A percentile compares a stretch with the other conserved stretches of the same genome.
Conservation (phyloP, 2,888 invertebrate genomes). For the Morinoia aosen region DNA sequence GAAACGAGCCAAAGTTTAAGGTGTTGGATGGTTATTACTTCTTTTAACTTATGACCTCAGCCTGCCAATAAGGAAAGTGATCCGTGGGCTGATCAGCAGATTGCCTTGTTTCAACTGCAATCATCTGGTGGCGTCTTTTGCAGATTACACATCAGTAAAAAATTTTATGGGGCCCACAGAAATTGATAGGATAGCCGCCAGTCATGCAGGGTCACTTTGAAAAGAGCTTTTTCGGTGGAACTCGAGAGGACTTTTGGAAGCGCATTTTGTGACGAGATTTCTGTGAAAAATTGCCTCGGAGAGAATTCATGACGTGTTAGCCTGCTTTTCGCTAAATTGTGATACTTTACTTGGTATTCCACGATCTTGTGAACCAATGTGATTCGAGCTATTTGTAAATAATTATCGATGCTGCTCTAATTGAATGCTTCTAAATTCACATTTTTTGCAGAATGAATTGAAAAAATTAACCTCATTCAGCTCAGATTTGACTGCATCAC, state of each 20-base stretch:
- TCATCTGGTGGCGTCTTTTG: slow-evolving; percentile 44
- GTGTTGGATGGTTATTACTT: slow-evolving; percentile 52
- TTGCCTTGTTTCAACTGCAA: slow-evolving; percentile 44
- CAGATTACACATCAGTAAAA: slow-evolving; percentile 41
- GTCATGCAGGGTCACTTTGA: background rate
- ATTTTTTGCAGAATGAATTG: too few relatives aligned
- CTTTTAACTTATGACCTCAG: slow-evolving; percentile 41
- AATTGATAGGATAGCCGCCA: background rate
- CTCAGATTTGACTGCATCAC: too few relatives aligned
- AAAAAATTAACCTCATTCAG: too few relatives aligned
- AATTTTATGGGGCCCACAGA: slow-evolving; percentile 24
- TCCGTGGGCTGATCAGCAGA: slow-evolving; percentile 49
- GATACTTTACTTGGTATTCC: too few relatives aligned
- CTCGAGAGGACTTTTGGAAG: background rate
- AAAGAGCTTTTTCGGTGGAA: background rate
- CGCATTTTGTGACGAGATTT: background rate
- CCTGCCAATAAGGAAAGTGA: slow-evolving; percentile 51
- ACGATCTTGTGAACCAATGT: too few relatives aligned
- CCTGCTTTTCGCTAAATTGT: too few relatives aligned
- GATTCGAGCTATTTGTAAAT: too few relatives aligned
- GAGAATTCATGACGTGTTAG: too few relatives aligned
- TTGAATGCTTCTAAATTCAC: too few relatives aligned
- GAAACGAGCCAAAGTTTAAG: slow-evolving; percentile 49
- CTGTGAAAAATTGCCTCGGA: background rate
- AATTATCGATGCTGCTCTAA: too few relatives aligned